phyloP scores from a whole-genome alignment of 2,113 vertebrate species.

The Notarius lentiginosus region DNA sequence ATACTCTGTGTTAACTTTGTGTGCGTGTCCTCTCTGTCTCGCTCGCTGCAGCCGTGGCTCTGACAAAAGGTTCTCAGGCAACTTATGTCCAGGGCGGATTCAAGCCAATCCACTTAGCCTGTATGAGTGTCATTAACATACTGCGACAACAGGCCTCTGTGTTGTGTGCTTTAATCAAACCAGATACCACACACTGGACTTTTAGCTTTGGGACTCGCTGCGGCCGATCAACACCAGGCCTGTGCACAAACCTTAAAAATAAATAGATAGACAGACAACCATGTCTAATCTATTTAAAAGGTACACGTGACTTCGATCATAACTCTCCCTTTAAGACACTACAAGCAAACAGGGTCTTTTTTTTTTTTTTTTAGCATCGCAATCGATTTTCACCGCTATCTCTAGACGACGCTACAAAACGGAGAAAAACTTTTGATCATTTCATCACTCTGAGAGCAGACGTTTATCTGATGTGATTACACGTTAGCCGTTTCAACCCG shows the following conservation, averaged over 20 bases:
- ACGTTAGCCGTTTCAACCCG: not conserved
- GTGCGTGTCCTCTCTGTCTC: slow-evolving; percentile 16
- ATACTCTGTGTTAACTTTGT: not conserved
- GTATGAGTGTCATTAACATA: slow-evolving; percentile 73
- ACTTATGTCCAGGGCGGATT: slow-evolving; percentile 67
- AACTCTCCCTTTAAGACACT: not conserved
- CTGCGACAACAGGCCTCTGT: slow-evolving; percentile 41
- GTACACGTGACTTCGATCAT: not conserved
- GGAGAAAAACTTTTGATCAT: not conserved
- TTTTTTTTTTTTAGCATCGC: not conserved
- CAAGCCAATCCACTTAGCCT: slow-evolving; percentile 74
- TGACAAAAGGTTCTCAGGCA: slow-evolving; percentile 71
- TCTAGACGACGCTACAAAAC: not conserved
- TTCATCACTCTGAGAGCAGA: not conserved
- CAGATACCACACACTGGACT: not conserved
- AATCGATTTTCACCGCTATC: not conserved
- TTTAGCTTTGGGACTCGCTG: not conserved
- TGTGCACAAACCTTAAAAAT: not conserved
- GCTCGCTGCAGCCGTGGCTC: slow-evolving; percentile 56
- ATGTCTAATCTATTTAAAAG: not conserved
- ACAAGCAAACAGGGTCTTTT: not conserved
- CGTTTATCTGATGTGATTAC: too few species aligned
- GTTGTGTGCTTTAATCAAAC: not conserved
- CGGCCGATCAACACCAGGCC: not conserved
- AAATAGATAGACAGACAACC: not conserved